phyloP scores from a whole-genome alignment of 2,888 invertebrate genomes.

The Anorthoa munda region DNA sequence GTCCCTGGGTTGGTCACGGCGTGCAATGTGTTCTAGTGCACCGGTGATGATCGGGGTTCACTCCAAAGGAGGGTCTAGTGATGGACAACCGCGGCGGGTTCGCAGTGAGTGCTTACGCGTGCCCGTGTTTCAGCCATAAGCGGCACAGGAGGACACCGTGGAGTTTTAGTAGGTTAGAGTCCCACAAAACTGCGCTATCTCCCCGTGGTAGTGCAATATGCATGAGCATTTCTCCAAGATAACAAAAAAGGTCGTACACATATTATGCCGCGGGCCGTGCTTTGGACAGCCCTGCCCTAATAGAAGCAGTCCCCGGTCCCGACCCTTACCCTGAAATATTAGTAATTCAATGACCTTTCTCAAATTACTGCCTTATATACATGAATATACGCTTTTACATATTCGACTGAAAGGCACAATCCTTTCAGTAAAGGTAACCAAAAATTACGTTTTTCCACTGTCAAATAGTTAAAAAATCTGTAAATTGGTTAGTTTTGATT shows the following conservation, averaged over 20 bases:
- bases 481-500: neutral
- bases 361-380: conserved; percentile 47
- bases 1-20: no score
- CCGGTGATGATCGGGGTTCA: no score
- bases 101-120: no score
- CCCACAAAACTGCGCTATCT: no score
- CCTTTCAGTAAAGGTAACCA: conserved; percentile 8
- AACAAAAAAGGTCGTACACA: neutral
- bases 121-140: no score
- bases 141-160: no score
- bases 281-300: conserved; percentile 23
- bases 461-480: neutral
- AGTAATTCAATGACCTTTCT: conserved; percentile 62
- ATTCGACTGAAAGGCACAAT: conserved; percentile 9
- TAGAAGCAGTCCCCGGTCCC: conserved; percentile 43
- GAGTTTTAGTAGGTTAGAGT: no score
- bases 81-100: no score
- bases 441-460: neutral
- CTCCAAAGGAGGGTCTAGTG: no score
- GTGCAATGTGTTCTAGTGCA: no score
- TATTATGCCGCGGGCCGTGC: neutral
- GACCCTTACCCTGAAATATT: conserved; percentile 61
- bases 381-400: conserved; percentile 25
- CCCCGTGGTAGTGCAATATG: no score
- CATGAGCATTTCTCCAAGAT: no score